These are phyloP conservation scores for Chrysemys picta DNA, from an alignment of 2,113 vertebrate genomes.

Conservation along the genomic window DNA sequence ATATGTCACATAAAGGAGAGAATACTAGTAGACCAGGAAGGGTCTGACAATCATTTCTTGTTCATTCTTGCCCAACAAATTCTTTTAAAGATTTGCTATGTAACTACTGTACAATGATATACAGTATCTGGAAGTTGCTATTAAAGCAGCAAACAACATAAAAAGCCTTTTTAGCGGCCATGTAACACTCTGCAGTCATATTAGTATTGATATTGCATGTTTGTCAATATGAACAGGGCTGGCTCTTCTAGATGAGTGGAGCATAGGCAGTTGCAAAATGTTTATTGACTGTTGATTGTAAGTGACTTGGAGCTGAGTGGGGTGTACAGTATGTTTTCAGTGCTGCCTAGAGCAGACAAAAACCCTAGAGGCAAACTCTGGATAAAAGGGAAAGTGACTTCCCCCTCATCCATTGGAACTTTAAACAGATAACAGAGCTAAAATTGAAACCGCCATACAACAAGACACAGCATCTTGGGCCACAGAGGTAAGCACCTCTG, in stretches of 20 bases:
- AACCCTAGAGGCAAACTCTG: background rate
- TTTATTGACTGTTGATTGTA: constrained; percentile 64
- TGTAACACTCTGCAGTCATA: background rate
- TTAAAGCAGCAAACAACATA: fast-evolving
- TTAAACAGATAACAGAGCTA: constrained; percentile 27
- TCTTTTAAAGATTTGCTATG: background rate
- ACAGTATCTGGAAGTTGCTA: background rate
- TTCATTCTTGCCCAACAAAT: background rate
- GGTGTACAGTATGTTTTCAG: constrained; percentile 28
- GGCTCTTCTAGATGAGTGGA: constrained; percentile 6
- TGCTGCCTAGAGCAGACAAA: constrained; percentile 30
- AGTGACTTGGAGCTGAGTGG: constrained; percentile 5
- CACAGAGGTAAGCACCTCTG: background rate
- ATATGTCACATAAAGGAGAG: fast-evolving
- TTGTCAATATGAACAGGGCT: constrained; percentile 15
- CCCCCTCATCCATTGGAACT: background rate
- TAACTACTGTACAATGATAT: too few relatives aligned
- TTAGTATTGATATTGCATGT: background rate
- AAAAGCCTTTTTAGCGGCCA: background rate
- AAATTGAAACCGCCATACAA: background rate
- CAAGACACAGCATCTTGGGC: background rate
- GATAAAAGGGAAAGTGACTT: background rate
- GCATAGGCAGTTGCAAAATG: background rate
- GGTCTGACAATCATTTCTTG: fast-evolving
- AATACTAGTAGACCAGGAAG: background rate